Conservation (phyloP, 2,797 vertebrate genomes). For the Enteromius afrohamiltoni region DNA sequence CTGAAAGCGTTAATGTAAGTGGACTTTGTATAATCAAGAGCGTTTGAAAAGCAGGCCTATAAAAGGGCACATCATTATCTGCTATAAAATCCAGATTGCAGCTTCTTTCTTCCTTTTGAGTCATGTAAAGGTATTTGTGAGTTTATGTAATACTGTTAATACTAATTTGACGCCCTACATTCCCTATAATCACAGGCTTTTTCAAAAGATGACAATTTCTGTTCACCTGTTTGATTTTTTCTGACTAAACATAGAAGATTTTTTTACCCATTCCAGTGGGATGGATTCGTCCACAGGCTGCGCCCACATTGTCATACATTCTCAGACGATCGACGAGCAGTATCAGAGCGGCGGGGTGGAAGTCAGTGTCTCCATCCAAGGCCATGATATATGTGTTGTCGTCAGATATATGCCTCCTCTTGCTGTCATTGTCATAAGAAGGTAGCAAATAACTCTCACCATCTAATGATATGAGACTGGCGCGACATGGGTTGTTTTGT, state of each 20-base stretch:
- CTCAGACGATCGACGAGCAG: constrained; percentile 81
- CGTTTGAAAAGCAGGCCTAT: background rate
- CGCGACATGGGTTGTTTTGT: constrained; percentile 67
- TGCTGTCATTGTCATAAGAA: constrained; percentile 73
- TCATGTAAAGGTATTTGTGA: background rate
- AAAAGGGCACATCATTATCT: background rate
- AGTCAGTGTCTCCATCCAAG: constrained; percentile 85
- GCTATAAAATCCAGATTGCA: background rate
- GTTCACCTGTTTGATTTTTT: background rate
- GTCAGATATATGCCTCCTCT: constrained; percentile 77
- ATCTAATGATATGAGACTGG: constrained; percentile 75
- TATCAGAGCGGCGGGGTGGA: constrained; percentile 81
- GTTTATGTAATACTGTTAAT: background rate
- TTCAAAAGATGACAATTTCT: background rate
- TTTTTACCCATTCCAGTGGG: constrained; percentile 84
- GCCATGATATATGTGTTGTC: constrained; percentile 81
- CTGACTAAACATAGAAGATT: background rate
- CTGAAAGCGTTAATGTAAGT: background rate
- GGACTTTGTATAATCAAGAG: constrained; percentile 15
- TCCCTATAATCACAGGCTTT: background rate
- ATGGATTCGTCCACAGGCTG: constrained; percentile 85
- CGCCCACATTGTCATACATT: constrained; percentile 82
- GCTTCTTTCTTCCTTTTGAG: background rate
- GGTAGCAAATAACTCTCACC: constrained; percentile 70
- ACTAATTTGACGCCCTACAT: background rate